A percentile compares a stretch with the other conserved stretches of the same genome.
These are phyloP conservation scores for Apocrypta bakeri DNA, from an alignment of 1,140 invertebrate genomes.

Conservation along the genomic window DNA sequence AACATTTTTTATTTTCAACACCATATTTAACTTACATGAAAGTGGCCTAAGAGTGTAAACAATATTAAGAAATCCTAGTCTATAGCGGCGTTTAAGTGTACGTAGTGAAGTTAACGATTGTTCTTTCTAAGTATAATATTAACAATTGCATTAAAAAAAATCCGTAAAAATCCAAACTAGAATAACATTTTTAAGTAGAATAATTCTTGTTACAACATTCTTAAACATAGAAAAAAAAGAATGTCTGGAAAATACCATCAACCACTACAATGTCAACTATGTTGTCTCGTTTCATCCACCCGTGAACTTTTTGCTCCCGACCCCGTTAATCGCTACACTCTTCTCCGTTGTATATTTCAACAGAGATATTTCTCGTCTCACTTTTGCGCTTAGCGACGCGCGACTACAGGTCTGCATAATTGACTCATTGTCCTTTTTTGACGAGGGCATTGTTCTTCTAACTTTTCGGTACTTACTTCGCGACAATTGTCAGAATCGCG, in stretches of 20 bases:
- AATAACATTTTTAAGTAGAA: neutral
- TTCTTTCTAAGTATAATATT: too few relatives aligned
- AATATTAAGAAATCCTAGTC: too few relatives aligned
- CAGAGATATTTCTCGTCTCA: neutral
- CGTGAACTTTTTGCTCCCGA: neutral
- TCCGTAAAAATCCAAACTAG: neutral
- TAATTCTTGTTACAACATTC: neutral
- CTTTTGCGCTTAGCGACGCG: neutral
- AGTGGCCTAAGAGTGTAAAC: too few relatives aligned
- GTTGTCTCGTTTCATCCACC: neutral
- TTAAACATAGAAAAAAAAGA: too few relatives aligned
- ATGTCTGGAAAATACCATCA: neutral
- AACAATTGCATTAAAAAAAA: too few relatives aligned
- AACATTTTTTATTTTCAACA: too few relatives aligned
- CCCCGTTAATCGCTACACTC: constrained; percentile 2
- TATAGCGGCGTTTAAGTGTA: too few relatives aligned
- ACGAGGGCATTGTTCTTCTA: neutral
- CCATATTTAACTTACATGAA: too few relatives aligned
- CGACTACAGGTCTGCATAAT: constrained; percentile 26
- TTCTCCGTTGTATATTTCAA: neutral
- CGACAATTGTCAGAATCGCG: neutral
- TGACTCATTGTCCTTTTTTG: constrained; percentile 32
- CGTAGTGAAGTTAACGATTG: too few relatives aligned
- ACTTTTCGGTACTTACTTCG: neutral
- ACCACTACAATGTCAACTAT: neutral